Evolutionary conservation across 1,140 invertebrate species (phyloP).

Genomic region (Diachasma alloeum): DNA sequence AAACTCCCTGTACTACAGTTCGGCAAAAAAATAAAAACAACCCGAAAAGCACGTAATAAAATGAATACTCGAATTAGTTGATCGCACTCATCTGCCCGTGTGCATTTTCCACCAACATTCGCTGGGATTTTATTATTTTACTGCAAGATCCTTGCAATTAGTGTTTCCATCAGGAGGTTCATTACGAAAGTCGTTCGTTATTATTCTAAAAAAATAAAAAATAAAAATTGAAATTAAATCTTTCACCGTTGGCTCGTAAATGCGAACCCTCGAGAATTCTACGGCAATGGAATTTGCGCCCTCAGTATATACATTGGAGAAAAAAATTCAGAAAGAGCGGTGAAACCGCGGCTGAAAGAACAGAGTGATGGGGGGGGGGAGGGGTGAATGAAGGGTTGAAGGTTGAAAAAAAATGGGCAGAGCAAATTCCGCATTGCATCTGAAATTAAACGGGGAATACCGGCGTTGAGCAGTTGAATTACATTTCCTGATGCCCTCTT

Average conservation of each 20-base stretch:
- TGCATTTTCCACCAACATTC: neutral
- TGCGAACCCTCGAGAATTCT: neutral
- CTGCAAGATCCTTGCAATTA: neutral
- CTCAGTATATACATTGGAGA: neutral
- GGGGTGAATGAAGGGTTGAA: neutral
- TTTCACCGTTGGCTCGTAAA: neutral
- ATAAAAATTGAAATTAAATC: neutral
- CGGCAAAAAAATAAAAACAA: neutral
- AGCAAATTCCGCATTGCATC: neutral
- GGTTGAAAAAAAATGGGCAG: neutral
- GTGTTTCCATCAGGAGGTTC: neutral
- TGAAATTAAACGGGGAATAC: neutral
- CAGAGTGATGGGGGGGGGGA: neutral
- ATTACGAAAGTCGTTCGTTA: neutral
- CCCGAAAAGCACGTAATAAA: neutral
- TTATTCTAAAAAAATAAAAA: neutral
- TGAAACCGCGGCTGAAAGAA: neutral
- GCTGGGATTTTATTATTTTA: neutral
- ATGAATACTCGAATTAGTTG: neutral
- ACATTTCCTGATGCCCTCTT: neutral
- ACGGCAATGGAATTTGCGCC: neutral
- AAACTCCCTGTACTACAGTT: neutral
- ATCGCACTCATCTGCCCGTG: neutral
- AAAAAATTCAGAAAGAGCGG: neutral
- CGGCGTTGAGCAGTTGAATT: neutral